A percentile compares a stretch with the other conserved stretches of the same genome.
These are phyloP conservation scores for Pelecanoides urinatrix DNA, from an alignment of 2,113 vertebrate genomes.

Conservation along the genomic window DNA sequence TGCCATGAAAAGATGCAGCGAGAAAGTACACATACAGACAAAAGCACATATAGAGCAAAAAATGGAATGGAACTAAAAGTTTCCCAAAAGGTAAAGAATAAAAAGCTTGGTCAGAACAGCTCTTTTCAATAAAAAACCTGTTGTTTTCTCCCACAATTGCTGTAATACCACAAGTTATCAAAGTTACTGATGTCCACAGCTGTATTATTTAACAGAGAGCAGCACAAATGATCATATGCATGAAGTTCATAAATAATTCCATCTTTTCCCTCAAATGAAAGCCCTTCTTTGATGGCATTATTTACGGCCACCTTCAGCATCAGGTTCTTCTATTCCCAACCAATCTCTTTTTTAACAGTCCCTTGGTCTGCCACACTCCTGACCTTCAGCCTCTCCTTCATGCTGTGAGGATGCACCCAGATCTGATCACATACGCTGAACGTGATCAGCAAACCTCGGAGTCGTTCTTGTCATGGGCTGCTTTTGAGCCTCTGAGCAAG, in stretches of 20 bases:
- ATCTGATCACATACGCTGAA: background rate
- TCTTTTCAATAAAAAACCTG: background rate
- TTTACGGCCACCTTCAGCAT: background rate
- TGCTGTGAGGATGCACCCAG: background rate
- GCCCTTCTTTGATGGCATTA: background rate
- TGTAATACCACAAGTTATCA: background rate
- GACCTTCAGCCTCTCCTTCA: conserved; percentile 30
- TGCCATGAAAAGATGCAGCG: background rate
- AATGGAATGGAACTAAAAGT: background rate
- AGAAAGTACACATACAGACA: background rate
- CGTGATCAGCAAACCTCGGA: background rate
- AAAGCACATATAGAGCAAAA: background rate
- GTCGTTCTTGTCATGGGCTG: background rate
- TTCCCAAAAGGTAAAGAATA: background rate
- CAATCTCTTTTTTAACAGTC: background rate
- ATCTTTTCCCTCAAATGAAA: background rate
- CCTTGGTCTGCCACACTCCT: background rate
- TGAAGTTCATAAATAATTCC: background rate
- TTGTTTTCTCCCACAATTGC: background rate
- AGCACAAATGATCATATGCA: background rate
- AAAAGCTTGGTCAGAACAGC: background rate
- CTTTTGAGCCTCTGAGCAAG: background rate
- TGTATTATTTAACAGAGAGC: background rate
- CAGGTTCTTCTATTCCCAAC: background rate
- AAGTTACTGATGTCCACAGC: background rate